Evolutionary conservation across 2,113 vertebrate species (phyloP), one percentile per base, ranked within the genome.

Genomic region (Seriola dumerili): DNA sequence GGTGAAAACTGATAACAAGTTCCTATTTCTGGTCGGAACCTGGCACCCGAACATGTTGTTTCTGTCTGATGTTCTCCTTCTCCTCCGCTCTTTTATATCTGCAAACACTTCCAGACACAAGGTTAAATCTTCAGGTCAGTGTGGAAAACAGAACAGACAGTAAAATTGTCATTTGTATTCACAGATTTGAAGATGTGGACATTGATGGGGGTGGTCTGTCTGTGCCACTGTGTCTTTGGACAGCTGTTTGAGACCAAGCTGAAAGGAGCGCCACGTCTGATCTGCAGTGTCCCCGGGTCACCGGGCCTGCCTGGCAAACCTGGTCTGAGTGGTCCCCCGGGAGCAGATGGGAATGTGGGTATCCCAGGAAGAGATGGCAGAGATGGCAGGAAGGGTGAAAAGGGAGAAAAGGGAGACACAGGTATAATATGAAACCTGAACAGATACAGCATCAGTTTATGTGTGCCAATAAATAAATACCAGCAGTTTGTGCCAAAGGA

Each of bases 341-440:
- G 98, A 69, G 95, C 95, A 7, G 96, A 97, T 0, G 98, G 98
- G 85, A 96, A 96, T 74, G 95, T 97, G 55, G 98, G 98, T 71
- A 96, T 99, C 81, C 97, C 97, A 8, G 98, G 98, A 94, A 97
- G 98, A 95, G 98, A 99, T 78, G 98, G 98, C 3, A 96, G 98
- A 96, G 98, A 99, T 59, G 98, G 98, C 92, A 96, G 97, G 78
- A 97, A 96, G 87, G 97, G 98, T 82, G 98, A 99, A 90, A 97
- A 96, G 92, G 98, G 98, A 64, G 97, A 97, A 85, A 99, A 97
- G 71, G 98, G 97, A 85, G 93, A 95, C 1, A 48, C 96, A 97
- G 98, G 98, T 99, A 98, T 81, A 81, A 74, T 19, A 84, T 78
- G 3, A 84, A 86, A 40, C 38, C 62, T 58, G 13, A 79, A 57